These are phyloP conservation scores for Azemiops feae DNA, from an alignment of 2,113 vertebrate species.

Conservation along the genomic window DNA sequence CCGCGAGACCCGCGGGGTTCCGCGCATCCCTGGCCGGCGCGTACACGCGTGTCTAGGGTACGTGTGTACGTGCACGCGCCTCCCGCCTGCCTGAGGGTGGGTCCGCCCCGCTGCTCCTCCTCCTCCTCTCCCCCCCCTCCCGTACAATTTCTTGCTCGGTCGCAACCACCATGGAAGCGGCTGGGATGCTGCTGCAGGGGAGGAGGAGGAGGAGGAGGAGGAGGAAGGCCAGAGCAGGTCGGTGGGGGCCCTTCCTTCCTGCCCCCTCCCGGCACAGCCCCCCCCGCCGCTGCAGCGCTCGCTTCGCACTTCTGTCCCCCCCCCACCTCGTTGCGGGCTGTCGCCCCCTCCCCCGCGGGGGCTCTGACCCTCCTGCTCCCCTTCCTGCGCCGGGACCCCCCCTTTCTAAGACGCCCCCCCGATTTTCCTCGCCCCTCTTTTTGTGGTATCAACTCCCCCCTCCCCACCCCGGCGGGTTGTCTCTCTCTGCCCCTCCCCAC, in stretches of 20 bases:
- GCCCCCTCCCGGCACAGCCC: background rate
- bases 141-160: background rate
- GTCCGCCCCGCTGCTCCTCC: background rate
- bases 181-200: background rate
- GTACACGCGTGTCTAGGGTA: background rate
- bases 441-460: background rate
- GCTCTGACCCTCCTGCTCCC: no score
- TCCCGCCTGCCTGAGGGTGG: background rate
- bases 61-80: background rate
- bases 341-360: no score
- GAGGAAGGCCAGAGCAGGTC: background rate
- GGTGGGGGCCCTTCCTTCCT: background rate
- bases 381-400: background rate
- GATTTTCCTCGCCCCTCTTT: background rate
- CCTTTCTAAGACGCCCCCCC: background rate
- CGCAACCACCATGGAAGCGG: background rate
- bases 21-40: no score
- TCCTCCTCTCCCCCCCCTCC: background rate
- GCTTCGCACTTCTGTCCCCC: no score
- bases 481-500: background rate
- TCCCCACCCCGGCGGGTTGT: background rate
- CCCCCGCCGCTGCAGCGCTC: no score
- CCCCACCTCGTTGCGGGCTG: no score
- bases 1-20: no score
- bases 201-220: background rate